Percentiles rank a stretch among this genome's conserved stretches.
Conservation (phyloP, 1,140 invertebrate genomes). For the Xylocopa sonorina region DNA sequence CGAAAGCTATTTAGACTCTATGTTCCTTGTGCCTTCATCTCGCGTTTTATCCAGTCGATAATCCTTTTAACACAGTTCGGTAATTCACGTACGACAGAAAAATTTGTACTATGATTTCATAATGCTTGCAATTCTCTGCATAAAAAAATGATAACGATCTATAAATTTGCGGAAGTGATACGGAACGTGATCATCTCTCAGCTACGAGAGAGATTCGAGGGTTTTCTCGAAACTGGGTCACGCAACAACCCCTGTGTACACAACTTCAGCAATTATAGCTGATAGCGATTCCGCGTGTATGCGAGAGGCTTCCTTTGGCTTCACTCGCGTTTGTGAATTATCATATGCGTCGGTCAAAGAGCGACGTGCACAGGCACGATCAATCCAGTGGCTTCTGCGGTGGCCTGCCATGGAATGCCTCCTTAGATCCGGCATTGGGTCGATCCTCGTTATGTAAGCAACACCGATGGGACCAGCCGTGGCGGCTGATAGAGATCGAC, state of each 20-base stretch:
- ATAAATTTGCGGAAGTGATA: too few species aligned
- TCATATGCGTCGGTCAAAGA: conserved; percentile 46
- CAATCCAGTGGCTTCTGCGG: conserved; percentile 28
- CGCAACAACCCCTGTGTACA: neutral
- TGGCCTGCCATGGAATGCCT: conserved; percentile 49
- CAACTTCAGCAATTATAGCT: neutral
- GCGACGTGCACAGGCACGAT: conserved; percentile 13
- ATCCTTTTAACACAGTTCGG: too few species aligned
- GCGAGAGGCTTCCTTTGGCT: neutral
- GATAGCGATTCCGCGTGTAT: neutral
- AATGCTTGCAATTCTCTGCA: too few species aligned
- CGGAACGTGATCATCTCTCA: neutral
- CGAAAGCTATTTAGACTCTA: too few species aligned
- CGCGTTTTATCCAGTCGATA: too few species aligned
- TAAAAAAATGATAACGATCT: too few species aligned
- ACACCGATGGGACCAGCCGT: neutral
- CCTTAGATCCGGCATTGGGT: conserved; percentile 1
- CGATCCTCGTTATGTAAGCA: neutral
- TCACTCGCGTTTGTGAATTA: conserved; percentile 38
- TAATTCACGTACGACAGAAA: too few species aligned
- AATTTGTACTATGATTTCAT: neutral
- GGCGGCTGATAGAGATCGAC: conserved; percentile 4
- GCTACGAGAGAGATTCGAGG: neutral
- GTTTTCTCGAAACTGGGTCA: neutral
- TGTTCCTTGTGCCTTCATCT: too few species aligned